Conservation (phyloP, 2,113 vertebrate genomes). For the Pterocles orientalis region DNA sequence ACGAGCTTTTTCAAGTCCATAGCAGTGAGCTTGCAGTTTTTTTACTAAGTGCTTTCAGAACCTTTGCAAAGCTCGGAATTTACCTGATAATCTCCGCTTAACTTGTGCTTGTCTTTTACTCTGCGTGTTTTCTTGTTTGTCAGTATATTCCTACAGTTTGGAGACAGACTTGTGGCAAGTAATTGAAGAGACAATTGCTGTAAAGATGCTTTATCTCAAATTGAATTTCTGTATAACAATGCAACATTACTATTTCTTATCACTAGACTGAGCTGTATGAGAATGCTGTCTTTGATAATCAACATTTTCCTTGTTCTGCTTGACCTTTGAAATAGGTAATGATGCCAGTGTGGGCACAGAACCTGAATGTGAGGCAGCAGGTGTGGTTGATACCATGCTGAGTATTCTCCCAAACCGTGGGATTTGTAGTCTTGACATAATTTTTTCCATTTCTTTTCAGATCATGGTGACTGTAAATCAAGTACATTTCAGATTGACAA, state of each 20-base stretch:
- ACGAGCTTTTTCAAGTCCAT: background rate
- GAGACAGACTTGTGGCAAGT: background rate
- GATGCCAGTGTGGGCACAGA: background rate
- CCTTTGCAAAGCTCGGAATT: background rate
- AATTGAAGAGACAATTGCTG: conserved; percentile 21
- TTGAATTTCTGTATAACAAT: background rate
- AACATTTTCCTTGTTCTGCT: background rate
- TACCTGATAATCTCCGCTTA: background rate
- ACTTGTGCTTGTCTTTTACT: background rate
- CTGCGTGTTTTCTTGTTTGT: background rate
- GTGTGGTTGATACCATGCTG: rapidly evolving
- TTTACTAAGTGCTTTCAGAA: background rate
- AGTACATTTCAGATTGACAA: background rate
- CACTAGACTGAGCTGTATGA: background rate
- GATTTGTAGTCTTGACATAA: background rate
- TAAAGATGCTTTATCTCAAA: conserved; percentile 11
- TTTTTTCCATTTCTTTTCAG: conserved; percentile 7
- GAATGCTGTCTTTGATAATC: background rate
- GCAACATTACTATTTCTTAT: background rate
- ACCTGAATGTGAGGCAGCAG: background rate
- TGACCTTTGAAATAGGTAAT: background rate
- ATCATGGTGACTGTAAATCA: background rate
- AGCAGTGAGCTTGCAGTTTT: background rate
- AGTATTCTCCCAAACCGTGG: background rate
- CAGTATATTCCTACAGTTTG: background rate